Base-by-base conservation (phyloP, 2,797 vertebrate species). In the Crypturellus tataupa region DNA sequence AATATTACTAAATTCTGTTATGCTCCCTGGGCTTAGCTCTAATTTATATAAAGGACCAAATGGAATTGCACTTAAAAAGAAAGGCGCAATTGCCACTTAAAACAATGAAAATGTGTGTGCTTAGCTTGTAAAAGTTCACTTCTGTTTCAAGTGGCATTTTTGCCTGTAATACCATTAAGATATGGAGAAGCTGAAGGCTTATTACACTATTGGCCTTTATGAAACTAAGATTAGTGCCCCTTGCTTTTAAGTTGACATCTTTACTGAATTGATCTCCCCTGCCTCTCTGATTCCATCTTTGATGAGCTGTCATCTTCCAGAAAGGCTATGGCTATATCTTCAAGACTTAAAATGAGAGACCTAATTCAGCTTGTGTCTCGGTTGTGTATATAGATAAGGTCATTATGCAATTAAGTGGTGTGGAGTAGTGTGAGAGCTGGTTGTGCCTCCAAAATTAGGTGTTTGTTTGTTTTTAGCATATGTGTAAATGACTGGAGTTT, bases 301-400 rank as follows among this genome's bases (percentile, higher is more conserved):
- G 49, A 55, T 71, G 65, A 87, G 24, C 37, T 77, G 47, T 49
- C 68, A 31, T 18, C 29, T 88, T 85, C 37, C 39, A 77, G 79
- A 88, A 88, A 60, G n/a, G 12, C 24, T 4, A 0, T 53, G 33
- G 19, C 24, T 71, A 6, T 68, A 15, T 75, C 49, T 65, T 89
- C 60, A 90, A 77, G 47, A 53, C 60, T 85, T 81, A 60, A 80
- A 87, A 81, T 86, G 42, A 59, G 7, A 0, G 46, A 24, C 40
- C 93, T 95, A 85, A 93, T 92, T 90, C 47, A 62, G 47, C 25
- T 84, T 82, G 70, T 85, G 29, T 90, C 78, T 85, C 82, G 51
- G 25, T 12, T 84, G 33, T 91, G 46, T 80, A 72, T 24, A 67
- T n/a, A 91, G 89, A 86, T 47, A 88, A 79, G 42, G 33, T 65